Conservation (phyloP, 2,113 vertebrate genomes). For the Trogon melanurus region DNA sequence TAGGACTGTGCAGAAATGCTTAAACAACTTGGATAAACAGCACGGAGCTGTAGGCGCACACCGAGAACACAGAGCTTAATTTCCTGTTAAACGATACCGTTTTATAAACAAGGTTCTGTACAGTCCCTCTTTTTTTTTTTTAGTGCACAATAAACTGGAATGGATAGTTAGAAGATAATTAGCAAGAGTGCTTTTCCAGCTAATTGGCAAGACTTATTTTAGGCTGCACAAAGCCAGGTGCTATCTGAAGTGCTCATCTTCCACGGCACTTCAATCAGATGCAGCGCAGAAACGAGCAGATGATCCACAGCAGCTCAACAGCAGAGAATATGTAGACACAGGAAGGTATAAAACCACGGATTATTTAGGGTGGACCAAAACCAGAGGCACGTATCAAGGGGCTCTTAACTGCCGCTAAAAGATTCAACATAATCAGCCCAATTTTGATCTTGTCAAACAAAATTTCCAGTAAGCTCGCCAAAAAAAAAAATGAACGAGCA, state of each 20-base stretch:
- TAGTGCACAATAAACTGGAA: neutral
- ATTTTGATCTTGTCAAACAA: neutral
- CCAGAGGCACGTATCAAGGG: neutral
- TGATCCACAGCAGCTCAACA: neutral
- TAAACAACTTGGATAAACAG: neutral
- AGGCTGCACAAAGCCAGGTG: neutral
- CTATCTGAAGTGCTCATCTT: neutral
- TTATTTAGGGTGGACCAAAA: neutral
- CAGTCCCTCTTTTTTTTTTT: neutral
- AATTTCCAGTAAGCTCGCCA: neutral
- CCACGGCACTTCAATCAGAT: neutral
- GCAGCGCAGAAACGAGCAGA: neutral
- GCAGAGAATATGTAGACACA: neutral
- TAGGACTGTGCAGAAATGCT: neutral
- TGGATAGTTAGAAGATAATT: conserved; percentile 4
- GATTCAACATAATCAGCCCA: neutral
- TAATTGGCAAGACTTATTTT: conserved; percentile 15
- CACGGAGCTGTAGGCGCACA: neutral
- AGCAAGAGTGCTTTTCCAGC: conserved; percentile 6
- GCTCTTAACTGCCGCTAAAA: neutral
- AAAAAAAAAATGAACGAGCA: neutral
- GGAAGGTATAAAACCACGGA: neutral
- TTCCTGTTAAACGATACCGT: neutral
- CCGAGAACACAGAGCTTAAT: neutral
- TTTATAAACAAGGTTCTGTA: neutral